Evolutionary conservation across 2,888 invertebrate genomes (phyloP).

Genomic region (Dynastes maya): DNA sequence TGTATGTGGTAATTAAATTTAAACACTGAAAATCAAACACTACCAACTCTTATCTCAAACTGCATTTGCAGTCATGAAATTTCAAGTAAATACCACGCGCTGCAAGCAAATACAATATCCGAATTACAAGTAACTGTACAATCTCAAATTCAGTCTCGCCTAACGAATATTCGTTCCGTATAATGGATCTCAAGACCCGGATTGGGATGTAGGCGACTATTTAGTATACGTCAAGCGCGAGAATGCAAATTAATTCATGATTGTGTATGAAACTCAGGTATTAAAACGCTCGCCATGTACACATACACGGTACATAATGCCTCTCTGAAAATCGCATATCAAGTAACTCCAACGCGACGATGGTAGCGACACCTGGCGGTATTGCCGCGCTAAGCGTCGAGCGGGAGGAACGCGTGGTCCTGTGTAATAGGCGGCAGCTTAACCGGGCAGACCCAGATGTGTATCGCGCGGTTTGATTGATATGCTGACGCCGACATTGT

Average conservation of each 20-base stretch:
- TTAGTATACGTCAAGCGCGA: slow-evolving; percentile 19
- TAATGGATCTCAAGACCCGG: neutral
- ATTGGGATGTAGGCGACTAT: neutral
- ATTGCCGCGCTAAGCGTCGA: neutral
- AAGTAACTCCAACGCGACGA: neutral
- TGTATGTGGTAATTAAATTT: no score
- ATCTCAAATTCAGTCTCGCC: neutral
- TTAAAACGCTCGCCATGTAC: slow-evolving; percentile 3
- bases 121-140: neutral
- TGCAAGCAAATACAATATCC: neutral
- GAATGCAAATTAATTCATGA: slow-evolving; percentile 36
- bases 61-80: neutral
- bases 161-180: neutral
- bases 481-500: slow-evolving; percentile 24
- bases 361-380: neutral
- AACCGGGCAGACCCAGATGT: slow-evolving; percentile 23
- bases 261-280: slow-evolving; percentile 14
- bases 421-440: slow-evolving; percentile 3
- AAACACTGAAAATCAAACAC: no score
- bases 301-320: slow-evolving; percentile 3
- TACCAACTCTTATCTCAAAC: neutral
- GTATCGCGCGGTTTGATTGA: slow-evolving; percentile 45
- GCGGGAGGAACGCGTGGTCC: neutral
- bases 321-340: slow-evolving; percentile 11
- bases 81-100: neutral